Conservation (phyloP, 92 coral and sea anemone species). For the Metridium senile region DNA sequence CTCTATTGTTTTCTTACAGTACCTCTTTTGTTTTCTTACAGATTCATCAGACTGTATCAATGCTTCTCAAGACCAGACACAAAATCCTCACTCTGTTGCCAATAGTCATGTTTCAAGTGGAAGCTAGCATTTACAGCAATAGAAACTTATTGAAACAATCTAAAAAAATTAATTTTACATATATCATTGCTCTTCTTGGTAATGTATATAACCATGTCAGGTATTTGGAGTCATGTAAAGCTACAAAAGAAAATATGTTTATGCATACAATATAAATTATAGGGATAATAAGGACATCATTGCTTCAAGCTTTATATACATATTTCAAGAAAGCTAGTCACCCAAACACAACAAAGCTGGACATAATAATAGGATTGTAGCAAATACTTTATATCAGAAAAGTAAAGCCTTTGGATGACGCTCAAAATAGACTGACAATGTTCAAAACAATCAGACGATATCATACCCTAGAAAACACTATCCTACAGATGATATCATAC, state of each 20-base stretch:
- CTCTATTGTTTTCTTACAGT: too few species aligned
- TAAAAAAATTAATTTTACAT: not conserved
- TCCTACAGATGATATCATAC: too few species aligned
- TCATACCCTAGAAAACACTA: too few species aligned
- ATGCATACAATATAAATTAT: not conserved
- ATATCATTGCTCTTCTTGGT: slow-evolving; percentile 10
- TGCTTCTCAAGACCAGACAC: not conserved
- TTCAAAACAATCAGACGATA: too few species aligned
- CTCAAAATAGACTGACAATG: too few species aligned
- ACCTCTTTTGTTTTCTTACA: too few species aligned
- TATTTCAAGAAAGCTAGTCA: too few species aligned
- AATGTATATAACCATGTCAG: slow-evolving; percentile 11
- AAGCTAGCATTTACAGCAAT: slow-evolving; percentile 10
- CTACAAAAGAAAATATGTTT: not conserved
- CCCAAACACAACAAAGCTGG: too few species aligned
- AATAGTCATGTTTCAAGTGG: not conserved
- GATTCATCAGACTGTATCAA: not conserved
- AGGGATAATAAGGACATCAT: not conserved
- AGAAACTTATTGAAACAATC: not conserved
- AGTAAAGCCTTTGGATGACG: too few species aligned
- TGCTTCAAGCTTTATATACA: not conserved
- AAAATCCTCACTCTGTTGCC: not conserved
- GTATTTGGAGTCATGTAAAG: not conserved
- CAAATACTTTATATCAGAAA: too few species aligned
- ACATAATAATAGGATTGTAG: too few species aligned